These are phyloP conservation scores for Cheirogaleus medius DNA, from an alignment of 2,113 vertebrate genomes.

Conservation along the genomic window DNA sequence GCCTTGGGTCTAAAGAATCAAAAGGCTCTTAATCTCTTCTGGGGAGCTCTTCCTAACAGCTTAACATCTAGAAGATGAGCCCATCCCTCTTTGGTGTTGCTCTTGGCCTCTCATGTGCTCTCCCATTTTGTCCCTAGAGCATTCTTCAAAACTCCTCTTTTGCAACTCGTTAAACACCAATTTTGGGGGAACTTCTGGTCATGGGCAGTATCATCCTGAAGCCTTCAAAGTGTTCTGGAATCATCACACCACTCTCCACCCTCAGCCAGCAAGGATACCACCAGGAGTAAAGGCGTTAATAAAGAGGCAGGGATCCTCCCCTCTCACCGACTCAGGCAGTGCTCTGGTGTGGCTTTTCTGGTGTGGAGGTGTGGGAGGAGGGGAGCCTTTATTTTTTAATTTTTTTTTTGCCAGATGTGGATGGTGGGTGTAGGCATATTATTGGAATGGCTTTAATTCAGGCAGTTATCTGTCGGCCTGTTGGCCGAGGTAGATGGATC, in stretches of 20 bases:
- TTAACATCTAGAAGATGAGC: constrained; percentile 4
- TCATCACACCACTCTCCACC: not conserved
- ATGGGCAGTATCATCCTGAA: not conserved
- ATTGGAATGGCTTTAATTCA: not conserved
- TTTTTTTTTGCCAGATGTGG: not conserved
- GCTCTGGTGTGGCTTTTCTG: not conserved
- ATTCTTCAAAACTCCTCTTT: not conserved
- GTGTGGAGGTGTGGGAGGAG: not conserved
- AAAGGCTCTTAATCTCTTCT: not conserved
- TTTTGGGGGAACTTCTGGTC: not conserved
- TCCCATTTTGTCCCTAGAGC: not conserved
- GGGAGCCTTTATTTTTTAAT: not conserved
- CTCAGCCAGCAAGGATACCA: not conserved
- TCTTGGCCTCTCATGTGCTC: not conserved
- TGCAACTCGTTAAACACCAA: not conserved
- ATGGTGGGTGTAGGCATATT: not conserved
- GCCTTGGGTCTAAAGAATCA: not conserved
- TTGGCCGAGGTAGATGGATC: not conserved
- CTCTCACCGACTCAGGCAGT: not conserved
- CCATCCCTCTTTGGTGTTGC: not conserved
- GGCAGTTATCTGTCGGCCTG: not conserved
- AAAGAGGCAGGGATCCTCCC: constrained; percentile 57
- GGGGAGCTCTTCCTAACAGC: constrained; percentile 18
- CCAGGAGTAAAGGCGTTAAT: constrained; percentile 53
- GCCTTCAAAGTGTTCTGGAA: not conserved